A percentile compares a stretch with the other conserved stretches of the same genome.
Conservation (phyloP, 2,888 invertebrate genomes). For the Tenthredo scrophulariae region DNA sequence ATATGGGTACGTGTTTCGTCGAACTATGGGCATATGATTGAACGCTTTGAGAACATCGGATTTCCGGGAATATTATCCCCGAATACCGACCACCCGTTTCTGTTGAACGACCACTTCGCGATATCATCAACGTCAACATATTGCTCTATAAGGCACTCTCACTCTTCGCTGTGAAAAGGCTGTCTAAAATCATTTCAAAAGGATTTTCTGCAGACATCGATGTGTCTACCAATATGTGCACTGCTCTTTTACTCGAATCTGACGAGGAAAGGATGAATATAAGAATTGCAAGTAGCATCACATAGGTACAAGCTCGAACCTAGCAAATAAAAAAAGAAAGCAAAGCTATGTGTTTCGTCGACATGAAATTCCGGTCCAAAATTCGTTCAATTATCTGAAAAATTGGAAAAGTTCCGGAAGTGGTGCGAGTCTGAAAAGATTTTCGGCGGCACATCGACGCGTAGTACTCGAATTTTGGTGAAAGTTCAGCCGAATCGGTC, state of each 20-base stretch:
- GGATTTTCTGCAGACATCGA: neutral
- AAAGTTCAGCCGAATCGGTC: too few species aligned
- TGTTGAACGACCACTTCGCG: neutral
- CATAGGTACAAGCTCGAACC: too few species aligned
- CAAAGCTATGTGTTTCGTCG: neutral
- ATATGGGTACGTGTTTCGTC: neutral
- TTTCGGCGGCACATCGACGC: too few species aligned
- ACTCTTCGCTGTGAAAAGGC: neutral
- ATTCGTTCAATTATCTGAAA: neutral
- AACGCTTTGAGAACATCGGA: neutral
- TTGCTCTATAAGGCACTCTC: neutral
- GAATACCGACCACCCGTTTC: neutral
- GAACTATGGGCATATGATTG: constrained; percentile 7
- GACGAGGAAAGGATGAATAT: neutral
- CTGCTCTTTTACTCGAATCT: neutral
- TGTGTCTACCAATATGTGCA: neutral
- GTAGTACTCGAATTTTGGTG: neutral
- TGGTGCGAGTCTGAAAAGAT: too few species aligned
- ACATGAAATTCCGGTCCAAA: neutral
- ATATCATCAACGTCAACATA: constrained; percentile 34
- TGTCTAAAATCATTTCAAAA: neutral
- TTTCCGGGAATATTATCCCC: neutral
- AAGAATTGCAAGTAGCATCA: too few species aligned
- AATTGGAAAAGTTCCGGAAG: neutral
- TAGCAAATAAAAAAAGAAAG: too few species aligned